Percentiles rank a stretch among this genome's conserved stretches.
Evolutionary conservation across 2,113 vertebrate species (phyloP).

Genomic region (Podocnemis expansa): DNA sequence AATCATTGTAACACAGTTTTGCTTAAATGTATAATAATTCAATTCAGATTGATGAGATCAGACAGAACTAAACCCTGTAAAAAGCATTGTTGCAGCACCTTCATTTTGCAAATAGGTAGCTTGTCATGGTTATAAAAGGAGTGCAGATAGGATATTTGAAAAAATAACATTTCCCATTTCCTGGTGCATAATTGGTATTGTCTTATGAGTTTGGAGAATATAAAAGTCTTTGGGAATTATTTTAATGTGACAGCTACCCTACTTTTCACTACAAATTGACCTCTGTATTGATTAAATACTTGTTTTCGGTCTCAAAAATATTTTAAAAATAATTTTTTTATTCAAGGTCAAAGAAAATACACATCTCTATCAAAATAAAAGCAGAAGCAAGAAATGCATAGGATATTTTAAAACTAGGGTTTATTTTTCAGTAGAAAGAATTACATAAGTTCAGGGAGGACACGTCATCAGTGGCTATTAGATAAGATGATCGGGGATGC

Average conservation of each 20-base stretch:
- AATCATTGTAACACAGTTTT: background rate
- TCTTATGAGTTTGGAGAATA: background rate
- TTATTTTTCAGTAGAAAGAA: background rate
- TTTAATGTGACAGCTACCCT: background rate
- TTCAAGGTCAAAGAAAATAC: background rate
- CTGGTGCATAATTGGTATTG: background rate
- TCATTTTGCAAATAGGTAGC: background rate
- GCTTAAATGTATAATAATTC: fast-evolving
- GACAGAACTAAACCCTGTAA: background rate
- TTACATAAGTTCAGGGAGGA: no score
- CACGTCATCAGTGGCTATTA: no score
- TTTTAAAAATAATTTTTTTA: background rate
- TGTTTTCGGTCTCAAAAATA: background rate
- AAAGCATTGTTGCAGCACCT: background rate
- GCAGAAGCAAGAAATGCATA: background rate
- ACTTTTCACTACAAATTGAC: background rate
- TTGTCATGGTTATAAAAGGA: background rate
- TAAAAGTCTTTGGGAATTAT: background rate
- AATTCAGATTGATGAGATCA: background rate
- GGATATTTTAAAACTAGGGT: background rate
- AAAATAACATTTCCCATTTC: background rate
- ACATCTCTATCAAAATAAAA: background rate
- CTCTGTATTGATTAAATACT: background rate
- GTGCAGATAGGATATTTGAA: no score
- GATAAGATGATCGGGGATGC: no score